phyloP scores from a whole-genome alignment of 2,888 invertebrate genomes.

The Lamellibrachia satsuma region DNA sequence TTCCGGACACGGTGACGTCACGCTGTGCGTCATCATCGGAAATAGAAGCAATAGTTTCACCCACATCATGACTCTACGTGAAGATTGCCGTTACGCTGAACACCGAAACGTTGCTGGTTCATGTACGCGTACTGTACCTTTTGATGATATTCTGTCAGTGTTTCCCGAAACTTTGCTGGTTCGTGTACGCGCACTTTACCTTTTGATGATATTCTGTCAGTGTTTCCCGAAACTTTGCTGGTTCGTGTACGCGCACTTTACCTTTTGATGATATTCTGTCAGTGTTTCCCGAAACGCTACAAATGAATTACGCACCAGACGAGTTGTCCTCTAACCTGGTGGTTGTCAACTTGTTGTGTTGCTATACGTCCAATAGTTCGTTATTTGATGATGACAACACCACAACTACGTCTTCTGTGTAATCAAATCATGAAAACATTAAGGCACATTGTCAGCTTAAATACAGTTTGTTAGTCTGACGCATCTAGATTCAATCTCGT shows the following conservation, averaged over 20 bases:
- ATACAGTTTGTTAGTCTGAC: not conserved
- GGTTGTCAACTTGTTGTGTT: not conserved
- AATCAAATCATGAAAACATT: not conserved
- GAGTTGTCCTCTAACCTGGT: not conserved
- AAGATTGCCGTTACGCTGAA: not conserved
- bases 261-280: not conserved
- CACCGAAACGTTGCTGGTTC: not conserved
- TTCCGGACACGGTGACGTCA: conserved; percentile 2
- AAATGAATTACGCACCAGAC: not conserved
- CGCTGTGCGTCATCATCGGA: not conserved
- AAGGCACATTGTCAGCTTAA: not conserved
- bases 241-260: no score
- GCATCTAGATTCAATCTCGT: not conserved
- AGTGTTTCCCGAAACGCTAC: not conserved
- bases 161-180: not conserved
- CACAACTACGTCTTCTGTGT: not conserved
- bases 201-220: not conserved
- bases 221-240: not conserved
- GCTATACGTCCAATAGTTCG: not conserved
- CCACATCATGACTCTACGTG: not conserved
- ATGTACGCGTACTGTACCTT: not conserved
- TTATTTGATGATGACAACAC: not conserved
- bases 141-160: not conserved
- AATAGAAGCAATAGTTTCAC: not conserved
- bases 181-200: no score